Evolutionary conservation across 2,113 vertebrate genomes (phyloP), one percentile per base, ranked within the genome.

Genomic region (Micromys minutus): DNA sequence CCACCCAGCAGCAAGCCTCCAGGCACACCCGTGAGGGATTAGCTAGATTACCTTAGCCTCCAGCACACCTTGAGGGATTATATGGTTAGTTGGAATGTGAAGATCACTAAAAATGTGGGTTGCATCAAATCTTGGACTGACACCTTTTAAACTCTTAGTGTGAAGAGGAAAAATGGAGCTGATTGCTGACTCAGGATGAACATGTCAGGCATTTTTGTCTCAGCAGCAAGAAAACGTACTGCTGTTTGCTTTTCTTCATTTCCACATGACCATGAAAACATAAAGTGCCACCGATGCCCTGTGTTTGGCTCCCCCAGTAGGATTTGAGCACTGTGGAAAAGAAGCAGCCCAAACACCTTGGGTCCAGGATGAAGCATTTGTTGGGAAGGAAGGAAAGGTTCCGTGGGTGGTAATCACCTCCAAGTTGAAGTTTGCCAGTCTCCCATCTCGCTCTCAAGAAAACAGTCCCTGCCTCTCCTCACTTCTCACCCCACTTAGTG

Each of bases 271-370:
- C 79, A n/a, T 36, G 31, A 10, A 57, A 57, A 15, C 29, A 31
- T 34, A 67, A 17, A 7, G 9, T 8, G 19, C 61, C 31, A 13
- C 36, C 17, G 15, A 31, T 65, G 39, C 34, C n/a, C 34, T 39
- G 7, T 17, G 19, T 19, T n/a, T 57, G 31, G n/a, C 39, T 69
- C 63, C 16, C 17, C 4, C 24, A 47, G 12, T 3, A 16, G 36
- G 22, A 8, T 5, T 31, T 1, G n/a, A 59, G 26, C 45, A 15
- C 39, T 52, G 7, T 0, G 0, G 1, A n/a, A 24, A 0, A 34
- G 24, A 45, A 29, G 22, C n/a, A 7, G 71, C 76, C 26, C 59
- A 57, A n/a, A 39, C 31, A n/a, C 45, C n/a, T 36, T 9, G 22
- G 8, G 57, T 31, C 15, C 19, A 77, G 47, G 5, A 0, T 29